Conservation (phyloP, 2,113 vertebrate species). For the Nycticryphes semicollaris region DNA sequence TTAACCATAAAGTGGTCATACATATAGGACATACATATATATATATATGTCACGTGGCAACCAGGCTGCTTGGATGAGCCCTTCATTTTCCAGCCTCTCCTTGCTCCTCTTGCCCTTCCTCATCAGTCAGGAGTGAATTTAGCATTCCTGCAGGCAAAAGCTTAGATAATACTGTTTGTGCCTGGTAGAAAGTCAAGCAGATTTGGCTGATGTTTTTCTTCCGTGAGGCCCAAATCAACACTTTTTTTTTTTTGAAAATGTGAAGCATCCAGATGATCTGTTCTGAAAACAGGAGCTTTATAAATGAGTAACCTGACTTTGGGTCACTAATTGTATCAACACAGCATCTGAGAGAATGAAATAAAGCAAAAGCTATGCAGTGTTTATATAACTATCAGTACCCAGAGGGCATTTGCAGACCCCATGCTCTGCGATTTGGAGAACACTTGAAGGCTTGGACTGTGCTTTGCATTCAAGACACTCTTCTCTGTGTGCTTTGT, state of each 20-base stretch:
- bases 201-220: background rate
- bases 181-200: background rate
- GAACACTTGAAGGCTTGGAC: constrained; percentile 17
- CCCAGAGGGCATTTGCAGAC: constrained; percentile 22
- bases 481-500: constrained; percentile 52
- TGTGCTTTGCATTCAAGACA: constrained; percentile 38
- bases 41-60: background rate
- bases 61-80: background rate
- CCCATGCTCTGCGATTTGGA: background rate
- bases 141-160: constrained; percentile 15
- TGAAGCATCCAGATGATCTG: constrained; percentile 1
- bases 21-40: background rate
- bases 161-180: background rate
- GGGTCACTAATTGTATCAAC: constrained; percentile 17
- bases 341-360: background rate
- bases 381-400: constrained; percentile 30
- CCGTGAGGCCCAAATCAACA: background rate
- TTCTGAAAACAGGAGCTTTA: background rate
- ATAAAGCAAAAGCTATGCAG: background rate
- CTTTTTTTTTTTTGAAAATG: background rate
- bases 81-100: background rate
- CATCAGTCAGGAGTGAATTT: background rate
- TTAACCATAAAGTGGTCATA: background rate
- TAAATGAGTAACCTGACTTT: background rate
- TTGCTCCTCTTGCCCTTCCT: background rate